Conservation (phyloP, 2,888 invertebrate genomes). For the Cantharis flavilabris region DNA sequence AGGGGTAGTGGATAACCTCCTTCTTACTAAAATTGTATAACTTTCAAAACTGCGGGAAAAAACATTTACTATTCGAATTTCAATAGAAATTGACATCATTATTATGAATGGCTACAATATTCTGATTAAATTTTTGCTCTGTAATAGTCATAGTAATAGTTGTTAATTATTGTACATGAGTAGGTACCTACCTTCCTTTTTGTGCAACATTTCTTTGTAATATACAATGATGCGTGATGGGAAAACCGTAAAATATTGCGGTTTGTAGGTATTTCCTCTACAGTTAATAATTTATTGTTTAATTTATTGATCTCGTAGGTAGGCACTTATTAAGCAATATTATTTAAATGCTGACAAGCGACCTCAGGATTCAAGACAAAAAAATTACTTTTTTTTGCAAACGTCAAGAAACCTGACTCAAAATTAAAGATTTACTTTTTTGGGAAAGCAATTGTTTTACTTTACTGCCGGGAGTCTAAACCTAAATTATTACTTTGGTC, state of each 20-base stretch:
- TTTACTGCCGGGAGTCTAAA: background rate
- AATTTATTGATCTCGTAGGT: background rate
- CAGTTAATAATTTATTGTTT: background rate
- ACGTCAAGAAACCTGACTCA: no score
- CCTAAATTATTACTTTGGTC: background rate
- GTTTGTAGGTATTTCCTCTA: background rate
- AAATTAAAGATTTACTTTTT: no score
- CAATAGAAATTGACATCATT: background rate
- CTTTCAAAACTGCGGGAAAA: background rate
- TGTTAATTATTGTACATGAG: background rate
- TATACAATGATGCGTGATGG: background rate
- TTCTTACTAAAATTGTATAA: no score
- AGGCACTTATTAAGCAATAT: background rate
- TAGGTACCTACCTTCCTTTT: background rate
- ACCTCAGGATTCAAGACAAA: no score
- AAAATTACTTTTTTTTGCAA: no score
- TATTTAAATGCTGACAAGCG: background rate
- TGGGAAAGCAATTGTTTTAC: no score
- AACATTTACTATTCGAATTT: background rate
- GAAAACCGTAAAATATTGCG: background rate
- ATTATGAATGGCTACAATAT: background rate
- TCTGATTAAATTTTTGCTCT: background rate
- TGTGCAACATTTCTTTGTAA: background rate
- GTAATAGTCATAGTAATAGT: background rate
- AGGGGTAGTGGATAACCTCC: background rate